Conservation (phyloP, 2,888 invertebrate genomes). For the Catocala nupta region DNA sequence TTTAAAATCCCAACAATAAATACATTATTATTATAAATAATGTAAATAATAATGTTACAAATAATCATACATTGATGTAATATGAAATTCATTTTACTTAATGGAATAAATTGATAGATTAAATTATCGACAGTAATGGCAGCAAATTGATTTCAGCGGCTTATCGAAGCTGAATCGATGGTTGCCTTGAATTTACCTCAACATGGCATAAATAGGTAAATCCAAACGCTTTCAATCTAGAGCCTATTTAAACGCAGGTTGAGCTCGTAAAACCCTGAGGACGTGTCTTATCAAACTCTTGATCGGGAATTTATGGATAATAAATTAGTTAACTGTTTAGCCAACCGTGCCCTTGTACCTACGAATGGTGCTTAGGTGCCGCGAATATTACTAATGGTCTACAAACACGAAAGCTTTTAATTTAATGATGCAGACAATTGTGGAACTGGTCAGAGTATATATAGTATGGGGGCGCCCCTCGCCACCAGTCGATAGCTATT, state of each 20-base stretch:
- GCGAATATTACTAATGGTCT: slow-evolving; percentile 74
- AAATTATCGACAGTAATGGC: slow-evolving; percentile 16
- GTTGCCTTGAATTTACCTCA: slow-evolving; percentile 22
- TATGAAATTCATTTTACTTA: slow-evolving; percentile 5
- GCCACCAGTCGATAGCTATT: slow-evolving; percentile 53
- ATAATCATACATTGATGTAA: slow-evolving; percentile 20
- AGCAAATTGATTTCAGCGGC: slow-evolving; percentile 23
- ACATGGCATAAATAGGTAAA: slow-evolving; percentile 46
- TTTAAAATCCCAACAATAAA: neutral
- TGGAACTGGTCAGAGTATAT: slow-evolving; percentile 48
- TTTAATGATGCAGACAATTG: slow-evolving; percentile 71
- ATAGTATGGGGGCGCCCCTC: slow-evolving; percentile 43
- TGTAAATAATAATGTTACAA: neutral
- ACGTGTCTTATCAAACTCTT: slow-evolving; percentile 75
- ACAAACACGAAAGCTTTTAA: slow-evolving; percentile 80
- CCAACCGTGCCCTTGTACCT: slow-evolving; percentile 64
- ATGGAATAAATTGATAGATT: slow-evolving; percentile 17
- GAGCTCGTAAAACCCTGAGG: slow-evolving; percentile 64
- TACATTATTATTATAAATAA: too few relatives aligned
- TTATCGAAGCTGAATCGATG: slow-evolving; percentile 24
- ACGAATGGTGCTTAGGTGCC: slow-evolving; percentile 61
- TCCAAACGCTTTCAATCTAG: slow-evolving; percentile 47
- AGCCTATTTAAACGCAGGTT: slow-evolving; percentile 56
- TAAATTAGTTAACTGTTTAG: slow-evolving; percentile 75
- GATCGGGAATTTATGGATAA: slow-evolving; percentile 75